Conservation (phyloP, 1,140 invertebrate species). For the Amyelois transitella region DNA sequence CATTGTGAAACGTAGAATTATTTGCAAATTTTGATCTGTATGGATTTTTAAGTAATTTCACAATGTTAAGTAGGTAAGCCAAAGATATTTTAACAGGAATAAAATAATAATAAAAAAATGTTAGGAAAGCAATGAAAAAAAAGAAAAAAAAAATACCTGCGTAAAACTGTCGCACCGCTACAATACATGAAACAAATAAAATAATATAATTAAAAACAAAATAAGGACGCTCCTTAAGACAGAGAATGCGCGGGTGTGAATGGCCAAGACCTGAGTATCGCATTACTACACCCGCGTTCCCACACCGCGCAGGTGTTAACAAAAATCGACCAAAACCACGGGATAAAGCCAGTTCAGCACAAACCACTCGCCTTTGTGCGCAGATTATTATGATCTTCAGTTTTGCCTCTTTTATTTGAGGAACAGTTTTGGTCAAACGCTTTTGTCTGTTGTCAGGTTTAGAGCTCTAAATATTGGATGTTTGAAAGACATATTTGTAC, state of each 20-base stretch:
- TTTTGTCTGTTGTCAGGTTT: background rate
- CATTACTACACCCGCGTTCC: conserved; percentile 35
- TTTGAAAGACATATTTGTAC: background rate
- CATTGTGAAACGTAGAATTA: no score
- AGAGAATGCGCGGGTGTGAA: background rate
- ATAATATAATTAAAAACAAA: conserved; percentile 36
- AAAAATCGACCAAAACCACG: conserved; percentile 48
- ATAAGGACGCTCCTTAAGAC: background rate
- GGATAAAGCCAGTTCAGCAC: conserved; percentile 15
- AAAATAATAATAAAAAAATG: background rate
- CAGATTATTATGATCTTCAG: conserved; percentile 54
- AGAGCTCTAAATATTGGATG: background rate
- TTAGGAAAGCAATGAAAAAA: no score
- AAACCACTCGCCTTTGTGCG: conserved; percentile 15
- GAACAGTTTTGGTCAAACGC: background rate
- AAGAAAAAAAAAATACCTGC: conserved; percentile 44
- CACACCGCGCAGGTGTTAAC: conserved; percentile 49
- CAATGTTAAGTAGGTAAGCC: no score
- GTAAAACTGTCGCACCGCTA: conserved; percentile 66
- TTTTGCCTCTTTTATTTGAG: conserved; percentile 5
- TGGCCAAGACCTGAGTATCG: conserved; percentile 21
- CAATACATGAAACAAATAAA: conserved; percentile 69
- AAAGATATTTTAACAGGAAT: background rate
- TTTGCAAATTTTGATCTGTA: no score
- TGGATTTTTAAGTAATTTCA: no score